A percentile compares a stretch with the other conserved stretches of the same genome.
These are phyloP conservation scores for Tiliacea aurago DNA, from an alignment of 2,888 invertebrate species.

Conservation along the genomic window DNA sequence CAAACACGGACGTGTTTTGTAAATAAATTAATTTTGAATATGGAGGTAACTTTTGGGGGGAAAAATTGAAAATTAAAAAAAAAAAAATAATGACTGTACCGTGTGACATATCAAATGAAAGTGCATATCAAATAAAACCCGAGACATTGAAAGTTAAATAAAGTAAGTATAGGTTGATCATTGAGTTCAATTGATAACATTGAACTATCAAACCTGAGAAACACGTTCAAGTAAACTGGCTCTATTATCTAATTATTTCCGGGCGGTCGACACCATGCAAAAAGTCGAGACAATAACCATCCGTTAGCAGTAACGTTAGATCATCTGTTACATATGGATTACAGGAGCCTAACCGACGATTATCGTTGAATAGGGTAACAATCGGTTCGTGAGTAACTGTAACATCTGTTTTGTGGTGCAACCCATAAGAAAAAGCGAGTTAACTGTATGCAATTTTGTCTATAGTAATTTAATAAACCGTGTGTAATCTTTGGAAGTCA, in stretches of 20 bases:
- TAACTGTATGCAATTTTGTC: neutral
- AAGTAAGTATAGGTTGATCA: no score
- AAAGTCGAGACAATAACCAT: constrained; percentile 55
- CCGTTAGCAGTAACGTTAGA: constrained; percentile 65
- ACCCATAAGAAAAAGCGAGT: neutral
- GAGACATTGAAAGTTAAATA: no score
- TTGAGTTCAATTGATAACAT: neutral
- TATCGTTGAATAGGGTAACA: constrained; percentile 62
- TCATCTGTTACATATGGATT: constrained; percentile 69
- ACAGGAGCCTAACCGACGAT: constrained; percentile 64
- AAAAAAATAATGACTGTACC: no score
- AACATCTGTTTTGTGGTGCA: constrained; percentile 28
- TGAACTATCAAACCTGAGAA: constrained; percentile 1
- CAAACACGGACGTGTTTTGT: no score
- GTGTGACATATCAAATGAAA: no score
- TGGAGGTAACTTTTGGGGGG: no score
- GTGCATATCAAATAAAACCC: no score
- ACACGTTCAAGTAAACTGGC: neutral
- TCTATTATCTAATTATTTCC: constrained; percentile 35
- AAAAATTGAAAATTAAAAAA: no score
- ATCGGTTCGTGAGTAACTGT: constrained; percentile 63
- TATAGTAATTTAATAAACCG: no score
- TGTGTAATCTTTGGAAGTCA: no score
- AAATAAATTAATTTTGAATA: no score
- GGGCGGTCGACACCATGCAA: constrained; percentile 47